These are phyloP conservation scores for Spatulosminthurus flaviceps DNA, from an alignment of 2,888 invertebrate genomes.

Conservation along the genomic window DNA sequence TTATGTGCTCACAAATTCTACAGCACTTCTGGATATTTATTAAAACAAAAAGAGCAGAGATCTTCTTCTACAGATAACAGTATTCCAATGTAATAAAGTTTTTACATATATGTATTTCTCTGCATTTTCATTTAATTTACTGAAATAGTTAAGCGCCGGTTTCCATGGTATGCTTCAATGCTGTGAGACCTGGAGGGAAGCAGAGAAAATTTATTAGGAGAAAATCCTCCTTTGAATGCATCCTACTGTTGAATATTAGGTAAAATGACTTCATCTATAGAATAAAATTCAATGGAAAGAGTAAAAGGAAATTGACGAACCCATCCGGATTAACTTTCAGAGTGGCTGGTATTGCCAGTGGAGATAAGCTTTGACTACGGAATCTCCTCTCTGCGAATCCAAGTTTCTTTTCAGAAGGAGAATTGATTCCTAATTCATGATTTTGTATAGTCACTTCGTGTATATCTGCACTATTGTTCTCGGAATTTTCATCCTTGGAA, in stretches of 20 bases:
- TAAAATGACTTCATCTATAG: too few species aligned
- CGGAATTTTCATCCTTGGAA: neutral
- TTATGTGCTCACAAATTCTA: too few species aligned
- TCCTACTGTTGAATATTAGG: too few species aligned
- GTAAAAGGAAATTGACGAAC: neutral
- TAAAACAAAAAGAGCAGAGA: too few species aligned
- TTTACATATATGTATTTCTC: too few species aligned
- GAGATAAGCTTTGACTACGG: neutral
- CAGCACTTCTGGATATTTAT: too few species aligned
- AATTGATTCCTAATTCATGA: neutral
- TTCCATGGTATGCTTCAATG: constrained; percentile 21
- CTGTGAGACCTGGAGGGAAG: constrained; percentile 2
- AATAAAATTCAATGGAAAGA: too few species aligned
- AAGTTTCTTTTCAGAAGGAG: neutral
- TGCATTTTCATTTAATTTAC: neutral
- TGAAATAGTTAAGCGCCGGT: constrained; percentile 20
- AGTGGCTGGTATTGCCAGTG: neutral
- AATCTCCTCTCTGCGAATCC: neutral
- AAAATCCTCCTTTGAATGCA: neutral
- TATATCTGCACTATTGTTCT: neutral
- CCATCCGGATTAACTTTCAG: constrained; percentile 20
- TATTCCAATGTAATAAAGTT: too few species aligned
- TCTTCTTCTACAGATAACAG: too few species aligned
- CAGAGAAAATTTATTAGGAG: neutral
- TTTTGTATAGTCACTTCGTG: neutral